A percentile compares a stretch with the other conserved stretches of the same genome.
phyloP scores from a whole-genome alignment of 2,797 vertebrate species.

The Leptatherina wallacei region DNA sequence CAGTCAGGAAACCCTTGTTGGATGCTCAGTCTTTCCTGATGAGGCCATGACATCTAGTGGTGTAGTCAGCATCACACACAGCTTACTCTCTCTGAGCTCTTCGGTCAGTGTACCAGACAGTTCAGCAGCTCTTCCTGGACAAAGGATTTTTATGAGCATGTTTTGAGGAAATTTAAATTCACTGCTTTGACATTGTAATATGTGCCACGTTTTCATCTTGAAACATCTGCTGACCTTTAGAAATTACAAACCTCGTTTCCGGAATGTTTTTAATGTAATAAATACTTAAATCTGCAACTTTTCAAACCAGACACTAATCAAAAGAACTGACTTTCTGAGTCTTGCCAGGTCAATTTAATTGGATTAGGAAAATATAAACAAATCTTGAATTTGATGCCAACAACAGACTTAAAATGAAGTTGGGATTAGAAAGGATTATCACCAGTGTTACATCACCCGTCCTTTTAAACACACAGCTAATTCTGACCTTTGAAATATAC shows the following conservation, averaged over 20 bases:
- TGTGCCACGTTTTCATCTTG: background rate
- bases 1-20: constrained; percentile 22
- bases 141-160: constrained; percentile 48
- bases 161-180: constrained; percentile 36
- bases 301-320: background rate
- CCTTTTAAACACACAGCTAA: background rate
- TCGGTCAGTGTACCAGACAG: background rate
- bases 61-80: constrained; percentile 2
- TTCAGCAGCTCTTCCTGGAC: constrained; percentile 14
- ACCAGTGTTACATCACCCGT: background rate
- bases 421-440: background rate
- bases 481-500: background rate
- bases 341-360: background rate
- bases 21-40: constrained; percentile 12
- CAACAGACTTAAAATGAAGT: background rate
- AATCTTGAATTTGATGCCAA: background rate
- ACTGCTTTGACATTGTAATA: constrained; percentile 12
- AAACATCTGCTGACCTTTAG: background rate
- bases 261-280: background rate
- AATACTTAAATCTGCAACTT: background rate
- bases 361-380: background rate
- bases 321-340: background rate
- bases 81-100: background rate
- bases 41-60: constrained; percentile 74
- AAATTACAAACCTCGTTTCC: background rate